Conservation (phyloP, 2,888 invertebrate species). For the Platycnemis pennipes region DNA sequence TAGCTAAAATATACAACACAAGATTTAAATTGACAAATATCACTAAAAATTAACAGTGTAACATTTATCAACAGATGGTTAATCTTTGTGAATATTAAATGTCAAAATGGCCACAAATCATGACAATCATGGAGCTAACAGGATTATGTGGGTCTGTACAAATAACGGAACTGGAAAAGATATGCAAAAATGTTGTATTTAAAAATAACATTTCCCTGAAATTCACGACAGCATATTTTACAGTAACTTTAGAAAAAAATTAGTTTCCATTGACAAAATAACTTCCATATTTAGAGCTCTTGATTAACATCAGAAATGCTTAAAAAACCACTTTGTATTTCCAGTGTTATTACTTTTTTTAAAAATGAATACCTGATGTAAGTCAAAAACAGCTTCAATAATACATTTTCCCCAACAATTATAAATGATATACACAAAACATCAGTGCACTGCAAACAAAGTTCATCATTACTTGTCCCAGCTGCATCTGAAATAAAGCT, state of each 20-base stretch:
- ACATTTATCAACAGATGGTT: slow-evolving; percentile 26
- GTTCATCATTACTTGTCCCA: slow-evolving; percentile 27
- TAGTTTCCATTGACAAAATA: slow-evolving; percentile 43
- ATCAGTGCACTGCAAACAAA: slow-evolving; percentile 51
- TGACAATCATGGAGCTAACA: slow-evolving; percentile 28
- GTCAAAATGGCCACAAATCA: slow-evolving; percentile 8
- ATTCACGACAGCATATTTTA: slow-evolving; percentile 54
- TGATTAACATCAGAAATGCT: slow-evolving; percentile 36
- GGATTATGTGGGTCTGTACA: slow-evolving; percentile 34
- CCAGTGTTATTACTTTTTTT: not conserved
- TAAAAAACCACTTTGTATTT: slow-evolving; percentile 50
- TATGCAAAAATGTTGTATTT: slow-evolving; percentile 40
- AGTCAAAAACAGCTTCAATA: slow-evolving; percentile 30
- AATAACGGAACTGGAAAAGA: slow-evolving; percentile 53
- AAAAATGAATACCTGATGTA: not conserved
- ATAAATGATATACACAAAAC: not conserved
- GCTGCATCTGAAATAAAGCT: slow-evolving; percentile 35
- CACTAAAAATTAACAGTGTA: slow-evolving; percentile 35
- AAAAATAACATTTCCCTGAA: slow-evolving; percentile 61
- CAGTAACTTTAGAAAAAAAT: slow-evolving; percentile 28
- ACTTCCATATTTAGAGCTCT: slow-evolving; percentile 41
- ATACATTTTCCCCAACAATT: slow-evolving; percentile 26
- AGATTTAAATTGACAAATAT: slow-evolving; percentile 14
- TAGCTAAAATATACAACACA: not conserved
- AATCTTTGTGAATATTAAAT: slow-evolving; percentile 45